A percentile compares a stretch with the other conserved stretches of the same genome.
Conservation (phyloP, 2,113 vertebrate genomes). For the Anhinga anhinga region DNA sequence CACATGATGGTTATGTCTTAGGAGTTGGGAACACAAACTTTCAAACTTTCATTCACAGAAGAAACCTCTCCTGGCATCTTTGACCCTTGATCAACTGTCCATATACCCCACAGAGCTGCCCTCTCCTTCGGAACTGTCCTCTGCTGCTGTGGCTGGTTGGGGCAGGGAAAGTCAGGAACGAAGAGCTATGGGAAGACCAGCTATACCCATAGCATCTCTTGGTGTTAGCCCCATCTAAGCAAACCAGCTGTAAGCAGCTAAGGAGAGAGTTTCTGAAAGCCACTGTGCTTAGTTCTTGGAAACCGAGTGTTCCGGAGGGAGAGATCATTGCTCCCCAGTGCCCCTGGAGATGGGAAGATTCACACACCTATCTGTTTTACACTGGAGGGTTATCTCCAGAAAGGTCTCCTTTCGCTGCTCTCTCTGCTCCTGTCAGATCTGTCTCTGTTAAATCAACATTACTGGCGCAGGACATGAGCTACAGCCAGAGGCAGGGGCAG, state of each 20-base stretch:
- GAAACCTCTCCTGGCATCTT: background rate
- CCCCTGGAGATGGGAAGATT: background rate
- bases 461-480: background rate
- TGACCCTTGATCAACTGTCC: background rate
- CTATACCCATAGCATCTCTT: background rate
- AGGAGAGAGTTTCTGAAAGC: background rate
- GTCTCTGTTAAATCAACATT: background rate
- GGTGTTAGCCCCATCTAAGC: background rate
- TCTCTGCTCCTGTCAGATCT: background rate
- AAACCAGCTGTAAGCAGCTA: background rate
- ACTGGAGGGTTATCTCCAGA: background rate
- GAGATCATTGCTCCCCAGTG: background rate
- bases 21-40: background rate
- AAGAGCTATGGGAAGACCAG: background rate
- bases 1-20: background rate
- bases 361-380: background rate
- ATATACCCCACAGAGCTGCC: background rate
- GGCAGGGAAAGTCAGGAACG: background rate
- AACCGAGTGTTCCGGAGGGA: slow-evolving; percentile 18
- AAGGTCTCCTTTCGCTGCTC: background rate
- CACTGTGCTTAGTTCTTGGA: background rate
- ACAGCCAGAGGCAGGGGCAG: background rate
- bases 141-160: background rate
- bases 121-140: background rate
- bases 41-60: background rate